A percentile compares a stretch with the other conserved stretches of the same genome.
Conservation (phyloP, 2,888 invertebrate genomes). For the Drosophila multiciliata region DNA sequence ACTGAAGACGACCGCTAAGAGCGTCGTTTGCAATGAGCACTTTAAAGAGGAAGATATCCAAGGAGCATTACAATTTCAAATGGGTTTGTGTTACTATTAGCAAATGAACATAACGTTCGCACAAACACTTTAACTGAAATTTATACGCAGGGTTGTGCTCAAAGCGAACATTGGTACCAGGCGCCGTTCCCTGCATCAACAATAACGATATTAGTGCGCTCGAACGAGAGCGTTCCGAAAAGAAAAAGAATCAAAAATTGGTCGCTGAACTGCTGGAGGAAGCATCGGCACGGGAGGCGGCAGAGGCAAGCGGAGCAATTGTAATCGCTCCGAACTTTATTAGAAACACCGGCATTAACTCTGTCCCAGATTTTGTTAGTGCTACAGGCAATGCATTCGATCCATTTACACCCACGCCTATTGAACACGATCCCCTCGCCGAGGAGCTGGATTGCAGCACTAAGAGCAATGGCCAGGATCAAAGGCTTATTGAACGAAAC, state of each 20-base stretch:
- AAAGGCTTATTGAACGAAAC: not conserved
- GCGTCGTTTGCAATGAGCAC: conserved; percentile 61
- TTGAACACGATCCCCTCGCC: conserved; percentile 53
- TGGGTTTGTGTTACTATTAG: conserved; percentile 48
- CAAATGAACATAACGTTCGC: no score
- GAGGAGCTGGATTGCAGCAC: conserved; percentile 5
- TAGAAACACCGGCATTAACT: conserved; percentile 48
- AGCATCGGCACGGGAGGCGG: conserved; percentile 39
- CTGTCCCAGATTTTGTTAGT: conserved; percentile 47
- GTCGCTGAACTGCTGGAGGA: conserved; percentile 60
- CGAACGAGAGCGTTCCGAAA: conserved; percentile 51
- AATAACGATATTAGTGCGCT: conserved; percentile 39
- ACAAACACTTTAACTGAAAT: not conserved
- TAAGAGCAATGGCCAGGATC: not conserved
- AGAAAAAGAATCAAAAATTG: conserved; percentile 51
- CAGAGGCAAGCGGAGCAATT: conserved; percentile 41
- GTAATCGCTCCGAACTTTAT: conserved; percentile 37
- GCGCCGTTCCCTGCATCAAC: conserved; percentile 67
- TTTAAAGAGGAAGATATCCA: conserved; percentile 66
- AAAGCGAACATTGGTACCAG: conserved; percentile 55
- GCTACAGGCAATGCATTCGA: conserved; percentile 45
- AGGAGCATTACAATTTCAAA: conserved; percentile 60
- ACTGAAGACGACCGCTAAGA: conserved; percentile 35
- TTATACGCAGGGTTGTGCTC: conserved; percentile 54
- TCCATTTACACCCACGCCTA: conserved; percentile 22